Evolutionary conservation across 2,113 vertebrate genomes (phyloP).

Genomic region (Opisthocomus hoazin): DNA sequence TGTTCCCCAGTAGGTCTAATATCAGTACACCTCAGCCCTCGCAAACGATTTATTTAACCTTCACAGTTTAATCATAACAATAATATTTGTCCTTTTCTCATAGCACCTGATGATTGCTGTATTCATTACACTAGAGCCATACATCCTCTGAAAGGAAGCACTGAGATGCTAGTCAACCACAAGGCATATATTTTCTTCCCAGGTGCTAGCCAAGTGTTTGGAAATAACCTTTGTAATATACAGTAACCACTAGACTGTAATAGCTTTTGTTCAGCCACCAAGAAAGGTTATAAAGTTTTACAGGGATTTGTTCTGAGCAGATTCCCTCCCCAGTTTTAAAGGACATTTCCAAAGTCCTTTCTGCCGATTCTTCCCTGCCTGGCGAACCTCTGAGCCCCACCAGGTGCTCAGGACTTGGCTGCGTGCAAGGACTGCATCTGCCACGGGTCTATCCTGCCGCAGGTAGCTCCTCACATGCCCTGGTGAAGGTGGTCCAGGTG

Average conservation of each 20-base stretch:
- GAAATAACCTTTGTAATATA: constrained; percentile 11
- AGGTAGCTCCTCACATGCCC: neutral
- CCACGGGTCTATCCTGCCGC: neutral
- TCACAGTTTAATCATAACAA: neutral
- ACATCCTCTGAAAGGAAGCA: neutral
- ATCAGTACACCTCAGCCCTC: neutral
- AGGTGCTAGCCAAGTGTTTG: constrained; percentile 3
- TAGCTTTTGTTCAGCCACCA: neutral
- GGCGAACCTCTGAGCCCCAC: neutral
- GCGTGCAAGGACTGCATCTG: neutral
- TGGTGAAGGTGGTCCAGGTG: accelerated
- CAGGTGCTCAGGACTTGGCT: neutral
- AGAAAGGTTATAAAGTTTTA: constrained; percentile 7
- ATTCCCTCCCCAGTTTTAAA: neutral
- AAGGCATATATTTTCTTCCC: constrained; percentile 32
- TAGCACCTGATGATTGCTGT: neutral
- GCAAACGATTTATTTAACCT: constrained; percentile 20
- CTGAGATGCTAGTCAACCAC: neutral
- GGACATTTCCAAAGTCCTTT: neutral
- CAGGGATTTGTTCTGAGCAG: neutral
- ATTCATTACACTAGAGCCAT: neutral
- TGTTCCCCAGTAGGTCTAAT: neutral
- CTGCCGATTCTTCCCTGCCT: neutral
- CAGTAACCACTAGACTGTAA: neutral
- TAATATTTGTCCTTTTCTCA: constrained; percentile 17